These are phyloP conservation scores for Platichthys flesus DNA, from an alignment of 2,113 vertebrate species.

Conservation along the genomic window DNA sequence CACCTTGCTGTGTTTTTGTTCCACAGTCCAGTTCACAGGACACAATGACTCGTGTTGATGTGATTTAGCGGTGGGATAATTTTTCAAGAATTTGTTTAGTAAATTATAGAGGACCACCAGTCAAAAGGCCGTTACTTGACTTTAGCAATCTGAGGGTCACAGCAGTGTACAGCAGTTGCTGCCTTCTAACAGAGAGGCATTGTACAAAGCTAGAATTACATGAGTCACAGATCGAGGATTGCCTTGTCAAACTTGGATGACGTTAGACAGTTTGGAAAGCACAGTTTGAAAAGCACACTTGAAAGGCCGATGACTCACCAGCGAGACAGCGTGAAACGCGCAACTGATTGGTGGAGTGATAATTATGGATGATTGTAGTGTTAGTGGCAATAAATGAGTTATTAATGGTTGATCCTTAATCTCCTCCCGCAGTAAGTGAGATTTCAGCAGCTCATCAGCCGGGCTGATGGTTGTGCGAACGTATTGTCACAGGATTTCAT, in stretches of 20 bases:
- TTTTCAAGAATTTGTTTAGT: no score
- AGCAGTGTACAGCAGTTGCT: not conserved
- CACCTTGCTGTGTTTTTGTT: no score
- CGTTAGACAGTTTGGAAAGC: conserved; percentile 10
- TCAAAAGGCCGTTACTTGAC: not conserved
- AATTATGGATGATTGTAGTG: conserved; percentile 33
- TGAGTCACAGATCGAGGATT: not conserved
- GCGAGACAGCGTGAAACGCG: not conserved
- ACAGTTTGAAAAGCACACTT: conserved; percentile 14
- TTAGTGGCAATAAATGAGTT: conserved; percentile 31
- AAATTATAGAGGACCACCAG: not conserved
- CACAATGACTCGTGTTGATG: no score
- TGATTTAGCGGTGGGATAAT: no score
- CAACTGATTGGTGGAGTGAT: conserved; percentile 30
- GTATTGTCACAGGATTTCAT: conserved; percentile 56
- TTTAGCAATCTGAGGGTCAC: not conserved
- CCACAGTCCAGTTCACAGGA: no score
- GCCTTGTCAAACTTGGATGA: not conserved
- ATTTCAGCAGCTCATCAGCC: conserved; percentile 50
- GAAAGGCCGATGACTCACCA: not conserved
- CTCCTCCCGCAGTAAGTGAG: conserved; percentile 28
- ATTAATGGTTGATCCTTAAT: conserved; percentile 37
- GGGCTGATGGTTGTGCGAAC: conserved; percentile 36
- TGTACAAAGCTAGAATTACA: not conserved
- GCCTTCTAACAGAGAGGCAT: not conserved